These are phyloP conservation scores for Notechis scutatus DNA, from an alignment of 2,113 vertebrate genomes.

Conservation along the genomic window DNA sequence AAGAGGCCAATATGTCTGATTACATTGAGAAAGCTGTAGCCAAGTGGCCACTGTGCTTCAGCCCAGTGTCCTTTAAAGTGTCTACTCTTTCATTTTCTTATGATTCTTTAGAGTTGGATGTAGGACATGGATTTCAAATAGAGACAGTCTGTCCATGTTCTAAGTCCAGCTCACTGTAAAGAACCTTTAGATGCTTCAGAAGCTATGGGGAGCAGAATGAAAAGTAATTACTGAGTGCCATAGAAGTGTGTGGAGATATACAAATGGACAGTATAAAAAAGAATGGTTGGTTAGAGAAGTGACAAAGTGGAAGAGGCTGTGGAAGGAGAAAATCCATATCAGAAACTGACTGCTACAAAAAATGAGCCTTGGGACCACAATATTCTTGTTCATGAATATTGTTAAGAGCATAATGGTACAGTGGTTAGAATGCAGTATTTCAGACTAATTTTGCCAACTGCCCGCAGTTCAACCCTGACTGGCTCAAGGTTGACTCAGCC, in stretches of 20 bases:
- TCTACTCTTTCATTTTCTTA: neutral
- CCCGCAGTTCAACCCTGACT: neutral
- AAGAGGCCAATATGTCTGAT: neutral
- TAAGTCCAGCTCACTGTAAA: too few species aligned
- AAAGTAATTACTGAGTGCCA: neutral
- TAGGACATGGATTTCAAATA: neutral
- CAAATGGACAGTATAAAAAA: neutral
- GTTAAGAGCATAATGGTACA: neutral
- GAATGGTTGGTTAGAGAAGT: neutral
- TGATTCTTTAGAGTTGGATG: neutral
- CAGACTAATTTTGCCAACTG: neutral
- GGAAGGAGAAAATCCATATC: neutral
- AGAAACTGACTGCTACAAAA: neutral
- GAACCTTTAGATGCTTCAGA: neutral
- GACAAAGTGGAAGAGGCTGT: neutral
- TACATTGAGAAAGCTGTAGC: neutral
- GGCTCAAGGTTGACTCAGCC: neutral
- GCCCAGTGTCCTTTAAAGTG: neutral
- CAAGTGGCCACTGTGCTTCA: neutral
- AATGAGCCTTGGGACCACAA: neutral
- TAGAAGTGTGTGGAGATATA: neutral
- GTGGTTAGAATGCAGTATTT: neutral
- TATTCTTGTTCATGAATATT: neutral
- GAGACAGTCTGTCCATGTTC: too few species aligned
- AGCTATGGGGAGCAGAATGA: neutral